These are phyloP conservation scores for Epinephelus cyanopodus DNA, from an alignment of 2,113 vertebrate species.

Conservation along the genomic window DNA sequence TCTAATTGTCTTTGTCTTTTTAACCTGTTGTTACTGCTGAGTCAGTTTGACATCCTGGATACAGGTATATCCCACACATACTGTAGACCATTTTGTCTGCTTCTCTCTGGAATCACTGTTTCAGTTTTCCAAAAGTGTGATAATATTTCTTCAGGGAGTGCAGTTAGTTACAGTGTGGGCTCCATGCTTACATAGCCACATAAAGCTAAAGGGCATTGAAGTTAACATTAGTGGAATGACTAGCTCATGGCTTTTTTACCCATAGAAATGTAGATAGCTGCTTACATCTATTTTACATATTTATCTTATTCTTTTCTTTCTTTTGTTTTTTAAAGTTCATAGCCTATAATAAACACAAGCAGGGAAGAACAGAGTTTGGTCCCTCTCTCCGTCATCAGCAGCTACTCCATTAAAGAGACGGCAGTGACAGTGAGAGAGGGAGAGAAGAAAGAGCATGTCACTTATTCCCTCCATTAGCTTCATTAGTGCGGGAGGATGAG, in stretches of 20 bases:
- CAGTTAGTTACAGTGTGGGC: too few relatives aligned
- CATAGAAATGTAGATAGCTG: too few relatives aligned
- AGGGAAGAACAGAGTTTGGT: slow-evolving; percentile 9
- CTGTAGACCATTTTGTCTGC: too few relatives aligned
- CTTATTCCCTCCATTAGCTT: slow-evolving; percentile 80
- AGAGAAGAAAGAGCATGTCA: slow-evolving; percentile 71
- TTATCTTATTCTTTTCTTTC: neutral
- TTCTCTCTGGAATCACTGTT: too few relatives aligned
- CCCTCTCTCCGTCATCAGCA: slow-evolving; percentile 22
- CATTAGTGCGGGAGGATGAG: slow-evolving; percentile 75
- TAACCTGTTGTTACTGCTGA: too few relatives aligned
- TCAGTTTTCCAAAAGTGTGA: too few relatives aligned
- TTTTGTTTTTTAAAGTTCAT: neutral
- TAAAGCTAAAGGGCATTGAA: neutral
- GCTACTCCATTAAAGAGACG: slow-evolving; percentile 44
- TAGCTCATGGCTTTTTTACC: too few relatives aligned
- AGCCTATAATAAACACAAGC: neutral
- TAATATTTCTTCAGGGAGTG: too few relatives aligned
- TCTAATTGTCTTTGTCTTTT: too few relatives aligned
- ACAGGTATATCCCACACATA: too few relatives aligned
- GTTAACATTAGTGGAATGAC: neutral
- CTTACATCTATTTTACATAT: neutral
- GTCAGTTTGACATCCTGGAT: too few relatives aligned
- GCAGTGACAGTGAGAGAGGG: slow-evolving; percentile 58
- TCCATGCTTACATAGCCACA: too few relatives aligned